Conservation (phyloP, 2,113 vertebrate genomes). For the Elachura formosa region DNA sequence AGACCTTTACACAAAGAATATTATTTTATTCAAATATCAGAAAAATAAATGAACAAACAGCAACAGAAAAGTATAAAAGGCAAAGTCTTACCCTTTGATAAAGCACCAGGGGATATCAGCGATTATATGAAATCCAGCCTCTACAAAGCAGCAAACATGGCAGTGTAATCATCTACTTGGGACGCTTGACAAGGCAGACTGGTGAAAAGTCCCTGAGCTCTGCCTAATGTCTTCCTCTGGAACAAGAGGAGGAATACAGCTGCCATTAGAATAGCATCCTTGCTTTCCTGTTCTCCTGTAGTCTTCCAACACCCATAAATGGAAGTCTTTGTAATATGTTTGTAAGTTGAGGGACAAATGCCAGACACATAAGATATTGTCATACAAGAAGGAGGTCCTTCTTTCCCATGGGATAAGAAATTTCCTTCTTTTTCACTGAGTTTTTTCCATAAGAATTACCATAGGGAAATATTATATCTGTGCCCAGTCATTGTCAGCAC, state of each 20-base stretch:
- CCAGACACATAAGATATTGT: neutral
- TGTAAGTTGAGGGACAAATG: neutral
- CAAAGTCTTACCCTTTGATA: neutral
- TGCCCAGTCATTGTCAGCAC: neutral
- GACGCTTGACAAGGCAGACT: neutral
- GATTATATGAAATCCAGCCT: neutral
- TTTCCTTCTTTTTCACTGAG: neutral
- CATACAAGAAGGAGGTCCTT: neutral
- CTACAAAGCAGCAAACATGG: neutral
- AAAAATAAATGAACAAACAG: neutral
- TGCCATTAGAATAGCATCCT: neutral
- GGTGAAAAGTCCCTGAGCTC: neutral
- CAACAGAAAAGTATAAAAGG: neutral
- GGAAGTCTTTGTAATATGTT: neutral
- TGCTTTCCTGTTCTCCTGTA: neutral
- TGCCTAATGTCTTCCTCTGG: neutral
- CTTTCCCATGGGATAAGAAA: neutral
- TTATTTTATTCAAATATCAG: neutral
- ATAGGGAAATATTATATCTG: neutral
- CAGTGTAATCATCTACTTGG: neutral
- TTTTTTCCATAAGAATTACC: neutral
- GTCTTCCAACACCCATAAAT: neutral
- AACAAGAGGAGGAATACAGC: neutral
- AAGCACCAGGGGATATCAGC: neutral
- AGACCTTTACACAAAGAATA: neutral